A percentile compares a stretch with the other conserved stretches of the same genome.
phyloP scores from a whole-genome alignment of 2,888 invertebrate genomes.

The Axea sp. region DNA sequence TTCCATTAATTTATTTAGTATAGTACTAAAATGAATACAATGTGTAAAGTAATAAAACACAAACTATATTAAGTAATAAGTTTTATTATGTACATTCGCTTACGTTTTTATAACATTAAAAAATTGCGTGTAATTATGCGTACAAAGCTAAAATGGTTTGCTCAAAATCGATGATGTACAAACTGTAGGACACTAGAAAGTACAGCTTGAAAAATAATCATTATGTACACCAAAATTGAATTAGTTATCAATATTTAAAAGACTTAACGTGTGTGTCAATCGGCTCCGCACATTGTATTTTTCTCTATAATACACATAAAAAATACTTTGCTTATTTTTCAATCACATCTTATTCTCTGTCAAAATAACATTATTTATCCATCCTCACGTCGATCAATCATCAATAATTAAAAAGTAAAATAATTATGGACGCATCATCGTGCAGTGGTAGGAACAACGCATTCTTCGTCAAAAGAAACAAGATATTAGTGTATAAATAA shows the following conservation, averaged over 20 bases:
- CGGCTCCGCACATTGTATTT: conserved; percentile 32
- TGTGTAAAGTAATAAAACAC: conserved; percentile 12
- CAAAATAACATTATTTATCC: conserved; percentile 41
- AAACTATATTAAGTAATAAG: conserved; percentile 59
- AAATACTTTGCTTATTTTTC: conserved; percentile 51
- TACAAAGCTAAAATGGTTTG: conserved; percentile 63
- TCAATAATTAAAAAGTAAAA: conserved; percentile 20
- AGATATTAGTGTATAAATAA: background rate
- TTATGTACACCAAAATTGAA: conserved; percentile 61
- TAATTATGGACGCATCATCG: conserved; percentile 35
- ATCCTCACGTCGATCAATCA: conserved; percentile 36
- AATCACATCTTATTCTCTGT: conserved; percentile 29
- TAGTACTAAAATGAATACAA: too few relatives aligned
- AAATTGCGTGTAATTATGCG: conserved; percentile 61
- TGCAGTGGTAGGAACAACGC: conserved; percentile 60
- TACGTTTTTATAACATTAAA: conserved; percentile 61
- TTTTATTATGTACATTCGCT: conserved; percentile 63
- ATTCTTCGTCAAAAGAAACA: conserved; percentile 21
- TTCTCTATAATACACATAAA: conserved; percentile 58
- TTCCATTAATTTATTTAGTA: too few relatives aligned
- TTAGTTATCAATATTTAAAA: conserved; percentile 47
- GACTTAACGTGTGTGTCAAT: conserved; percentile 46
- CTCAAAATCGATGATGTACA: conserved; percentile 61
- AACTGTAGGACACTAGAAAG: conserved; percentile 61
- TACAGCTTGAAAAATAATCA: conserved; percentile 62